Evolutionary conservation across 2,888 invertebrate species (phyloP).

Genomic region (Timema cristinae): DNA sequence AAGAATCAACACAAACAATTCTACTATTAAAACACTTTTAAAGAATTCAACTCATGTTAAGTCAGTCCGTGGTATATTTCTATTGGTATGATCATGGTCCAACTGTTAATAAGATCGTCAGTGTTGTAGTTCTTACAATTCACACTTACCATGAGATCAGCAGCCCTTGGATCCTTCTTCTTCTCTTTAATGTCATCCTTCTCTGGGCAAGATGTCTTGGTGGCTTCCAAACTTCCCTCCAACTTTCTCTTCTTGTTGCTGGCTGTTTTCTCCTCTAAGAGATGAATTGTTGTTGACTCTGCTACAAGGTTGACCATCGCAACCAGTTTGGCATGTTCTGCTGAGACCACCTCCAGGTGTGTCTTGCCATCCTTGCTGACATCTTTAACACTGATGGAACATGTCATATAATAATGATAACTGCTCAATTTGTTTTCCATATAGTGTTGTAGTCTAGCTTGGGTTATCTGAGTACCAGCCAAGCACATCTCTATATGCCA

Average conservation of each 20-base stretch:
- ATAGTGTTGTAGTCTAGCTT: too few relatives aligned
- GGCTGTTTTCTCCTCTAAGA: conserved; percentile 38
- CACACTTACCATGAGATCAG: conserved; percentile 64
- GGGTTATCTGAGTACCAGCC: too few relatives aligned
- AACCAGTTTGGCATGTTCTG: conserved; percentile 55
- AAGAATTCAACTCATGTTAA: too few relatives aligned
- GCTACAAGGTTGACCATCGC: conserved; percentile 47
- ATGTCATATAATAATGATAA: too few relatives aligned
- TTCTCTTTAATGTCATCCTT: conserved; percentile 58
- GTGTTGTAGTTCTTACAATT: too few relatives aligned
- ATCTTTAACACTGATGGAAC: conserved; percentile 46
- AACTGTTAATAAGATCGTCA: too few relatives aligned
- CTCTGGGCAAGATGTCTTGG: conserved; percentile 44
- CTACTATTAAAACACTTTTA: too few relatives aligned
- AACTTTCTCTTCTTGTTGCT: conserved; percentile 49
- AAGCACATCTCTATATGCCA: too few relatives aligned
- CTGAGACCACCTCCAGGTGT: conserved; percentile 50
- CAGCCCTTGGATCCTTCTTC: conserved; percentile 51
- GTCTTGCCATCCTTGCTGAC: conserved; percentile 46
- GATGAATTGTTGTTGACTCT: conserved; percentile 24
- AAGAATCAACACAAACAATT: too few relatives aligned
- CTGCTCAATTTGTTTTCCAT: too few relatives aligned
- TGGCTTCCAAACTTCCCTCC: conserved; percentile 27
- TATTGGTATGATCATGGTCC: too few relatives aligned
- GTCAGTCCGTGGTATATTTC: too few relatives aligned